A percentile compares a stretch with the other conserved stretches of the same genome.
phyloP scores from a whole-genome alignment of 2,888 invertebrate species.

The Melinaea menophilus region DNA sequence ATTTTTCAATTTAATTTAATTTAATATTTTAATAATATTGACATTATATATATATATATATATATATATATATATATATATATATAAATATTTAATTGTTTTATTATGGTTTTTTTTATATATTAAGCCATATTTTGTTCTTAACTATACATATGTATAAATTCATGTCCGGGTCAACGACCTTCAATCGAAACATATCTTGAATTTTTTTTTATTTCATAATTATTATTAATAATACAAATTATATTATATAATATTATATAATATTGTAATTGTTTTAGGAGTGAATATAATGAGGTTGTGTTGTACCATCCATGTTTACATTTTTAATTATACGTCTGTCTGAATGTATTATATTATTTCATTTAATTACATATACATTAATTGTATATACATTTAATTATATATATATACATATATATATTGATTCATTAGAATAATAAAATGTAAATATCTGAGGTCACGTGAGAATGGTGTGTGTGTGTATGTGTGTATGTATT shows the following conservation, averaged over 20 bases:
- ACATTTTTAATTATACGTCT: slow-evolving; percentile 18
- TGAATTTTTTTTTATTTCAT: slow-evolving; percentile 27
- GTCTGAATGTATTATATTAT: slow-evolving; percentile 16
- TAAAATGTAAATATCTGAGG: slow-evolving; percentile 20
- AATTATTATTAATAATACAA: slow-evolving; percentile 22
- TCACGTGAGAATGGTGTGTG: slow-evolving; percentile 8
- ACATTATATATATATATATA: slow-evolving; percentile 21
- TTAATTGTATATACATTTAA: neutral
- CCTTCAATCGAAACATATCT: slow-evolving; percentile 42
- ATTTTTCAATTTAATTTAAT: neutral
- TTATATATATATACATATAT: neutral
- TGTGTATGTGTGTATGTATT: slow-evolving; percentile 34
- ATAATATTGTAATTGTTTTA: neutral
- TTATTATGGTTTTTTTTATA: slow-evolving; percentile 38
- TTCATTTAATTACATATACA: slow-evolving; percentile 4
- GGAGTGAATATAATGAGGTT: slow-evolving; percentile 39
- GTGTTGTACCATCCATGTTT: slow-evolving; percentile 53
- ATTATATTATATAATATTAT: slow-evolving; percentile 13
- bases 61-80: slow-evolving; percentile 19
- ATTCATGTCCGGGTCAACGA: slow-evolving; percentile 44
- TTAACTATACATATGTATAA: slow-evolving; percentile 68
- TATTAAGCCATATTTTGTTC: slow-evolving; percentile 56
- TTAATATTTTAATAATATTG: neutral
- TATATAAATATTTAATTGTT: slow-evolving; percentile 22
- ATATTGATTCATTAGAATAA: neutral